Percentiles rank a stretch among this genome's conserved stretches.
Conservation (phyloP, 2,797 vertebrate genomes). For the Amblyopsis hoosieri region DNA sequence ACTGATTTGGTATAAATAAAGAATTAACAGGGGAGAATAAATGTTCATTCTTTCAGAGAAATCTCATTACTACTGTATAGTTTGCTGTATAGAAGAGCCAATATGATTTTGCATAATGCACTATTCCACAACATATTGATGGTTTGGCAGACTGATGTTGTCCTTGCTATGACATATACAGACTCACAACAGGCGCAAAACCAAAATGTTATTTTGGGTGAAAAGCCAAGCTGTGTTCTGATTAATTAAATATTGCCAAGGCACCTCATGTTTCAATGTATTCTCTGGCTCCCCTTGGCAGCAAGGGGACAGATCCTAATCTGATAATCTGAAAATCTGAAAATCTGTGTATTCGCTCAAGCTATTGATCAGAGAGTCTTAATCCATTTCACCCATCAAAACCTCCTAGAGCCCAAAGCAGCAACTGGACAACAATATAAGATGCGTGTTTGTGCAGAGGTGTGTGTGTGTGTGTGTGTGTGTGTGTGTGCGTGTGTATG, state of each 20-base stretch:
- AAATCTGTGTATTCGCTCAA: constrained; percentile 76
- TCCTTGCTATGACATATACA: constrained; percentile 41
- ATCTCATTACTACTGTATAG: constrained; percentile 39
- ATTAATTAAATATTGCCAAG: constrained; percentile 74
- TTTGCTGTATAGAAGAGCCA: constrained; percentile 28
- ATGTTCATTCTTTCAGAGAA: constrained; percentile 36
- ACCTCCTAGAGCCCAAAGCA: constrained; percentile 58
- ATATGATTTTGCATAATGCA: constrained; percentile 26
- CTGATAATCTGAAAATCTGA: constrained; percentile 80
- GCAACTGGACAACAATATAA: constrained; percentile 28
- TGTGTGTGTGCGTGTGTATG: constrained; percentile 7
- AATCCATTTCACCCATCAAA: constrained; percentile 73
- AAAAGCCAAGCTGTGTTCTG: constrained; percentile 61
- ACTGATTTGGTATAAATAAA: constrained; percentile 30
- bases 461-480: constrained; percentile 21
- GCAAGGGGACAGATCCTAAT: constrained; percentile 67
- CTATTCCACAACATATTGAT: constrained; percentile 29
- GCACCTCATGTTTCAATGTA: constrained; percentile 68
- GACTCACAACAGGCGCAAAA: constrained; percentile 29
- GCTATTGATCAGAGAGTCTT: constrained; percentile 72
- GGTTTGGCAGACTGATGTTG: constrained; percentile 38
- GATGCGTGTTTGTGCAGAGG: constrained; percentile 4
- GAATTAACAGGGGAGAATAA: constrained; percentile 23
- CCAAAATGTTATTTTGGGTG: constrained; percentile 30
- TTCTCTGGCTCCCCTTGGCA: constrained; percentile 64